These are phyloP conservation scores for Hassar affinis DNA, from an alignment of 2,113 vertebrate species.

Conservation along the genomic window DNA sequence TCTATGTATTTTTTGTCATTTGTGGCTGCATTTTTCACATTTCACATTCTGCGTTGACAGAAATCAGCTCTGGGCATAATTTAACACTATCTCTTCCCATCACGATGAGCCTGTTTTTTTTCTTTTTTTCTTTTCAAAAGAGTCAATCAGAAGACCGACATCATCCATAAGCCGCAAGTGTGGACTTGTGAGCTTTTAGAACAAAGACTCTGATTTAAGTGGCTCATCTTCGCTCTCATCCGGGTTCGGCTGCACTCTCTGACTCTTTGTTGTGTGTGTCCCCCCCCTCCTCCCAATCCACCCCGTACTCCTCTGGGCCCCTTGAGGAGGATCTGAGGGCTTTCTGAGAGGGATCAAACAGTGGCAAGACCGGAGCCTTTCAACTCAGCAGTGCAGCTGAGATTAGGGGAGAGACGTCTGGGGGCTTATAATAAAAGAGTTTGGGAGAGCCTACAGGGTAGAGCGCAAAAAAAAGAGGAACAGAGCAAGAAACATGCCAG, in stretches of 20 bases:
- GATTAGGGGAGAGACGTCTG: conserved; percentile 45
- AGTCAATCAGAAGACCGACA: conserved; percentile 8
- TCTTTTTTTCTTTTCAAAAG: background rate
- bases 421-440: conserved; percentile 45
- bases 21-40: background rate
- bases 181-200: conserved; percentile 29
- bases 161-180: background rate
- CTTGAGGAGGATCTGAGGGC: conserved; percentile 32
- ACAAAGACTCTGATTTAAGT: conserved; percentile 39
- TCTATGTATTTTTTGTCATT: background rate
- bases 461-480: conserved; percentile 4
- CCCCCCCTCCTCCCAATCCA: background rate
- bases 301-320: conserved; percentile 35
- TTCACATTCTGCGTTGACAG: background rate
- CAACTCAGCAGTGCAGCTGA: conserved; percentile 34
- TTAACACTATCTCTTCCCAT: conserved; percentile 17
- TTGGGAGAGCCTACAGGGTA: conserved; percentile 32
- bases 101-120: background rate
- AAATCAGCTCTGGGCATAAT: background rate
- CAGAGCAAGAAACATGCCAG: background rate
- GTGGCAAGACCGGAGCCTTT: conserved; percentile 38
- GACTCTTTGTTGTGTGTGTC: conserved; percentile 42
- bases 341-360: conserved; percentile 50
- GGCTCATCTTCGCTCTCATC: conserved; percentile 36
- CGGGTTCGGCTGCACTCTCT: conserved; percentile 24